These are phyloP conservation scores for Apostichopus leukothele DNA, from an alignment of 53 echinoderm and acorn worm species.

Conservation along the genomic window DNA sequence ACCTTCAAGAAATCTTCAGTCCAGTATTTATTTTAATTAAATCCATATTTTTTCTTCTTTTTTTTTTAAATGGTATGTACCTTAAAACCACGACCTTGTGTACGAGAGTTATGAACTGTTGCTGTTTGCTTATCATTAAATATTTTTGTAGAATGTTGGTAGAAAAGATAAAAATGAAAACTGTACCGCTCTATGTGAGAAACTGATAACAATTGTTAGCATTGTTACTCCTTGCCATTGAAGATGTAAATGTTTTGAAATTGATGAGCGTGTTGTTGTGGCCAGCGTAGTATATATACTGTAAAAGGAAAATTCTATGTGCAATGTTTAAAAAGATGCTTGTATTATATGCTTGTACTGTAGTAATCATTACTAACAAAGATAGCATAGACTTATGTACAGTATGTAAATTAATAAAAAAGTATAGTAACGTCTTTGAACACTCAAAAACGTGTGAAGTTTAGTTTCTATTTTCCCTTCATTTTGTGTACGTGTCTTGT, in stretches of 20 bases:
- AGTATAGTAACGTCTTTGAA: constrained; percentile 33
- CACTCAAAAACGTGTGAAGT: background rate
- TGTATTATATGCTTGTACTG: constrained; percentile 42
- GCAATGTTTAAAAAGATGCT: constrained; percentile 41
- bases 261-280: background rate
- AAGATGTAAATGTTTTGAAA: background rate
- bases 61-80: no score
- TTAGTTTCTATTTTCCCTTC: no score
- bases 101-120: no score
- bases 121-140: no score
- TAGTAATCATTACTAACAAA: constrained; percentile 34
- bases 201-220: background rate
- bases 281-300: constrained; percentile 13
- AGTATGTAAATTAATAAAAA: constrained; percentile 36
- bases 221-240: constrained; percentile 7
- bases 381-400: constrained; percentile 36
- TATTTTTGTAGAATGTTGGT: no score
- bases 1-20: no score
- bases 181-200: no score
- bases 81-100: no score
- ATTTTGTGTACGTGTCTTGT: no score
- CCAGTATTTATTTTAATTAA: no score
- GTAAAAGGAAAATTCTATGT: constrained; percentile 23
- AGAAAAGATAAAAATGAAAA: no score
- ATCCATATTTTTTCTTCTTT: no score